Percentiles rank a stretch among this genome's conserved stretches.
Conservation (phyloP, 2,797 vertebrate genomes). For the Coregonus sp. region DNA sequence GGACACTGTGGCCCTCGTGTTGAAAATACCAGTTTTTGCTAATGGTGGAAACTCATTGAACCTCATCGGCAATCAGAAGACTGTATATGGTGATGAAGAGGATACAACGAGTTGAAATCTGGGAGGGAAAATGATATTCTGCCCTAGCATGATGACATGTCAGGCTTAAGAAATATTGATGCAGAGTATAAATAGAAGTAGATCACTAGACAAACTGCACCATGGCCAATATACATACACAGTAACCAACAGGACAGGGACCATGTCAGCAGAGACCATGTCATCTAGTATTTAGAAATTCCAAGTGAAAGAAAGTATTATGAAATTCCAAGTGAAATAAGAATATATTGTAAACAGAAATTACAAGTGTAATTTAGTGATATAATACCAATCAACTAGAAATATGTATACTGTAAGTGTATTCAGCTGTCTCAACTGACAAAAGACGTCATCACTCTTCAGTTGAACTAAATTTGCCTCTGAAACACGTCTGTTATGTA, state of each 20-base stretch:
- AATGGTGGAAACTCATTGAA: slow-evolving; percentile 1
- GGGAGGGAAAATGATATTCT: slow-evolving; percentile 54
- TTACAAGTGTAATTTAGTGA: slow-evolving; percentile 13
- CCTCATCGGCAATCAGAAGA: slow-evolving; percentile 47
- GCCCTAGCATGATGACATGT: slow-evolving; percentile 37
- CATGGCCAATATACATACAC: too few relatives aligned
- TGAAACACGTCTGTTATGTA: slow-evolving; percentile 37
- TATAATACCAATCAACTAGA: neutral
- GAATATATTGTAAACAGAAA: neutral
- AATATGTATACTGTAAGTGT: neutral
- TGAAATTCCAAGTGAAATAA: too few relatives aligned
- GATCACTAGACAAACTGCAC: too few relatives aligned
- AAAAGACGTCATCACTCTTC: neutral
- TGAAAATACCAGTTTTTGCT: too few relatives aligned
- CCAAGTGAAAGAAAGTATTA: neutral
- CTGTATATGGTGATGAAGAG: slow-evolving; percentile 55
- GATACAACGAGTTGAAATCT: slow-evolving; percentile 62
- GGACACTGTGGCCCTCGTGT: too few relatives aligned
- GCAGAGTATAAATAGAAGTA: slow-evolving; percentile 63
- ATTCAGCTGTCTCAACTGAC: neutral
- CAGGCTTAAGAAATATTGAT: slow-evolving; percentile 50
- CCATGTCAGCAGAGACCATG: too few relatives aligned
- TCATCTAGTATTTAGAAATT: too few relatives aligned
- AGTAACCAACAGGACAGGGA: too few relatives aligned
- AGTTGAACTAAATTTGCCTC: slow-evolving; percentile 28